Conservation (phyloP, 2,888 invertebrate species). For the Tenthredo scrophulariae region DNA sequence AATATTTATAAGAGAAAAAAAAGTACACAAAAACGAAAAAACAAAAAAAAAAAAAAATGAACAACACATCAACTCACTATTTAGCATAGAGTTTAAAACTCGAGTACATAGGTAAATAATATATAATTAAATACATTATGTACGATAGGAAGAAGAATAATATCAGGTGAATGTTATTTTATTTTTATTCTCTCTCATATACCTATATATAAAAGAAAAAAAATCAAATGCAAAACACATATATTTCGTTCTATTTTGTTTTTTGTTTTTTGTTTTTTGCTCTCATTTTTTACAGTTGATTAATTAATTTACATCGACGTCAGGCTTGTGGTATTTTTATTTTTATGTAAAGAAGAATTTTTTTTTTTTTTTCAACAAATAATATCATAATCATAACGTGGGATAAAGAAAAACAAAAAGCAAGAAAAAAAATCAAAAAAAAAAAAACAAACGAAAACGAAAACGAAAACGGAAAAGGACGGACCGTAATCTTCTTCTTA, state of each 20-base stretch:
- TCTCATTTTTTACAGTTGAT: no score
- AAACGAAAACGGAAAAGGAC: no score
- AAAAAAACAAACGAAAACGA: no score
- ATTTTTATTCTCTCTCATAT: background rate
- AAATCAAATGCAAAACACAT: background rate
- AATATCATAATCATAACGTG: no score
- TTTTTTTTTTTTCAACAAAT: no score
- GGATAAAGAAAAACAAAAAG: no score
- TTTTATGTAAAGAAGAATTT: no score
- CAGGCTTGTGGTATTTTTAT: conserved; percentile 1
- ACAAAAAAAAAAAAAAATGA: conserved; percentile 48
- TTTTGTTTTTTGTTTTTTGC: no score
- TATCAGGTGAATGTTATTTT: conserved; percentile 2
- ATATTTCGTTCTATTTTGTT: no score
- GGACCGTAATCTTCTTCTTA: no score
- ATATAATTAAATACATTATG: background rate
- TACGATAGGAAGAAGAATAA: background rate
- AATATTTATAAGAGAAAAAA: conserved; percentile 56
- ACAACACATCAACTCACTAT: conserved; percentile 4
- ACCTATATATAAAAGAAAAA: background rate
- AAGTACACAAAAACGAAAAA: background rate
- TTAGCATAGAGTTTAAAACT: background rate
- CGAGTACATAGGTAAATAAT: background rate
- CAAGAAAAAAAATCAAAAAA: no score
- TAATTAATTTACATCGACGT: background rate